Percentiles rank a stretch among this genome's conserved stretches.
phyloP scores from a whole-genome alignment of 1,140 invertebrate genomes.

The Musca domestica region DNA sequence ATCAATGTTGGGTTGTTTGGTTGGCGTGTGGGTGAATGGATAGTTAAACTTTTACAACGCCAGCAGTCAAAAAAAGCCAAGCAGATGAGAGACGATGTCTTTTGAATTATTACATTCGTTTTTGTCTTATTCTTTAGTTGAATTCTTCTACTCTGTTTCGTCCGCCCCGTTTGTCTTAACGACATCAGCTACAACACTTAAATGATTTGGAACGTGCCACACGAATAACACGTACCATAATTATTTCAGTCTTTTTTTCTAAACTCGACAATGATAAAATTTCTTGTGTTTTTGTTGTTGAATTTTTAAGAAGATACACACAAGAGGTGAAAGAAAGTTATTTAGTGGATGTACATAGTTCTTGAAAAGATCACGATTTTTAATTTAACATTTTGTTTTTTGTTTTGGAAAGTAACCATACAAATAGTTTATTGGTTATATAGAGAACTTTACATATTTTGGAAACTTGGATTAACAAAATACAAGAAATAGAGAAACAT shows the following conservation, averaged over 20 bases:
- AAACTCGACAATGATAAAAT: not conserved
- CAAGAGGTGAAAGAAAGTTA: not conserved
- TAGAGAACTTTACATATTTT: not conserved
- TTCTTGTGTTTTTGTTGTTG: not conserved
- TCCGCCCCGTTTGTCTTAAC: too few species aligned
- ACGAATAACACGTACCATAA: slow-evolving; percentile 1
- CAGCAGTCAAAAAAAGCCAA: too few species aligned
- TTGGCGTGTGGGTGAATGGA: too few species aligned
- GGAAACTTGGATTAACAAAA: too few species aligned
- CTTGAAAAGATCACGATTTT: slow-evolving; percentile 7
- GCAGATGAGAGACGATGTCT: too few species aligned
- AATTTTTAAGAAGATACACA: not conserved
- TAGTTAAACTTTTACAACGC: too few species aligned
- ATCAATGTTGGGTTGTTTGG: too few species aligned
- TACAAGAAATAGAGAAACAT: too few species aligned
- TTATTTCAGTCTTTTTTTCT: slow-evolving; percentile 3
- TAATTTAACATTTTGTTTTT: not conserved
- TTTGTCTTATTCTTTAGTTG: too few species aligned
- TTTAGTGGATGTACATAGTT: not conserved
- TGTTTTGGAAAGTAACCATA: not conserved
- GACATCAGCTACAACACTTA: slow-evolving; percentile 1
- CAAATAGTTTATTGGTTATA: not conserved
- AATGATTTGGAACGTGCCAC: slow-evolving; percentile 19
- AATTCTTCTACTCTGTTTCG: too few species aligned
- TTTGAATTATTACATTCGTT: too few species aligned